Conservation (phyloP, 2,113 vertebrate species). For the Meleagris gallopavo region DNA sequence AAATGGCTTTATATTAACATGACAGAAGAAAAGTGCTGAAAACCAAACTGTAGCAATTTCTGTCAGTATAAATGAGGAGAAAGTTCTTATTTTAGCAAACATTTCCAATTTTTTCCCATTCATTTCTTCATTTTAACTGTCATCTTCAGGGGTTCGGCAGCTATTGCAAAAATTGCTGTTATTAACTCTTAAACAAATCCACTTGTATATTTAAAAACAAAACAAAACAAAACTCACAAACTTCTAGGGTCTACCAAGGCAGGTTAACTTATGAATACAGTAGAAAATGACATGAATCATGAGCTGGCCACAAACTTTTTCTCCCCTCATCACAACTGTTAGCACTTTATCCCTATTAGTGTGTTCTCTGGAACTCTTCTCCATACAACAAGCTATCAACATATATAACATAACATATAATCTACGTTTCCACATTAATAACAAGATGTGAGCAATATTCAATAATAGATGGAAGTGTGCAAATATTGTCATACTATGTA, state of each 20-base stretch:
- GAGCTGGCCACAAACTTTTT: not conserved
- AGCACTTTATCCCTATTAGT: conserved; percentile 36
- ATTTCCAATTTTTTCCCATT: not conserved
- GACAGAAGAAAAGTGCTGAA: conserved; percentile 30
- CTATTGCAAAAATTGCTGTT: conserved; percentile 17
- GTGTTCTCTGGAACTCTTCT: conserved; percentile 1
- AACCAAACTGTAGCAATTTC: conserved; percentile 39
- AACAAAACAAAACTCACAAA: not conserved
- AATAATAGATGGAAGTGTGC: not conserved
- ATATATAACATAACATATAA: too few species aligned
- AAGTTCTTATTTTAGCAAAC: conserved; percentile 29
- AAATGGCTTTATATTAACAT: conserved; percentile 69
- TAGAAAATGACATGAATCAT: conserved; percentile 13
- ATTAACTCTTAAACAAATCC: conserved; percentile 40
- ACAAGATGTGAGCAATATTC: not conserved
- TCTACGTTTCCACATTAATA: not conserved
- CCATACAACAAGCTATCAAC: not conserved
- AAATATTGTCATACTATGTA: not conserved
- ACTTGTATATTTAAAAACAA: not conserved
- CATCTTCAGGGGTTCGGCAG: conserved; percentile 20
- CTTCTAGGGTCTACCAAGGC: not conserved
- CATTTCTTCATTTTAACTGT: not conserved
- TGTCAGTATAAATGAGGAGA: conserved; percentile 43
- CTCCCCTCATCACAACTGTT: not conserved
- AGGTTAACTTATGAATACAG: not conserved